Conservation (phyloP, 1,140 invertebrate species). For the Drosophila ercepeae region DNA sequence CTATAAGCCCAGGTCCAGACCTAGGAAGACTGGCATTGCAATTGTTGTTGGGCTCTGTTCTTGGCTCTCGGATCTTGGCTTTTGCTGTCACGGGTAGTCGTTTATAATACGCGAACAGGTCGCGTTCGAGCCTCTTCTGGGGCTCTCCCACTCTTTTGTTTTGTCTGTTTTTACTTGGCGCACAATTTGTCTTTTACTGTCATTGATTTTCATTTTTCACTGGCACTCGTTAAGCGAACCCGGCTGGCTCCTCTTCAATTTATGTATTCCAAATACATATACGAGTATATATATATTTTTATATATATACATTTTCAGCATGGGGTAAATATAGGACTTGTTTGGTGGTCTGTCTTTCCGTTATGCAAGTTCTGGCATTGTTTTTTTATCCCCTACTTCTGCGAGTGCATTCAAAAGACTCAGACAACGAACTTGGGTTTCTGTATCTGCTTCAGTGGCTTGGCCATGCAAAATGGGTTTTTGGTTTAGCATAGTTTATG, state of each 20-base stretch:
- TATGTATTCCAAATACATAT: conserved; percentile 32
- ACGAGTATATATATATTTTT: background rate
- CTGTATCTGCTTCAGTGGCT: conserved; percentile 9
- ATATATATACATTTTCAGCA: conserved; percentile 11
- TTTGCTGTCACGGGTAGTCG: conserved; percentile 66
- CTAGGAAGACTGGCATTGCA: conserved; percentile 18
- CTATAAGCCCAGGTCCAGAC: background rate
- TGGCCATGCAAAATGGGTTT: conserved; percentile 41
- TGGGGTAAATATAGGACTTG: conserved; percentile 18
- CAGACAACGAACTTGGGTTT: conserved; percentile 62
- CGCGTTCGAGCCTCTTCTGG: conserved; percentile 23
- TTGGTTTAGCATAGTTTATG: conserved; percentile 52
- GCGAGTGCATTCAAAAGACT: conserved; percentile 62
- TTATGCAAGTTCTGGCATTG: conserved; percentile 46
- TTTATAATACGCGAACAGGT: conserved; percentile 55
- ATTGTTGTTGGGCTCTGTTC: conserved; percentile 12
- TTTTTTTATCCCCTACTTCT: conserved; percentile 25
- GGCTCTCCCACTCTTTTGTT: conserved; percentile 53
- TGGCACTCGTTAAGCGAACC: conserved; percentile 58
- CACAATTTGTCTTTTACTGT: conserved; percentile 81
- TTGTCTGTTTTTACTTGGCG: conserved; percentile 67
- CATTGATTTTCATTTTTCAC: conserved; percentile 78
- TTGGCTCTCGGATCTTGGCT: conserved; percentile 6
- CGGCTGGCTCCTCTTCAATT: conserved; percentile 27
- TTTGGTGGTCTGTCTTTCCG: conserved; percentile 60